Percentiles rank a stretch among this genome's conserved stretches.
These are phyloP conservation scores for Epinotia demarniana DNA, from an alignment of 2,888 invertebrate species.

Conservation along the genomic window DNA sequence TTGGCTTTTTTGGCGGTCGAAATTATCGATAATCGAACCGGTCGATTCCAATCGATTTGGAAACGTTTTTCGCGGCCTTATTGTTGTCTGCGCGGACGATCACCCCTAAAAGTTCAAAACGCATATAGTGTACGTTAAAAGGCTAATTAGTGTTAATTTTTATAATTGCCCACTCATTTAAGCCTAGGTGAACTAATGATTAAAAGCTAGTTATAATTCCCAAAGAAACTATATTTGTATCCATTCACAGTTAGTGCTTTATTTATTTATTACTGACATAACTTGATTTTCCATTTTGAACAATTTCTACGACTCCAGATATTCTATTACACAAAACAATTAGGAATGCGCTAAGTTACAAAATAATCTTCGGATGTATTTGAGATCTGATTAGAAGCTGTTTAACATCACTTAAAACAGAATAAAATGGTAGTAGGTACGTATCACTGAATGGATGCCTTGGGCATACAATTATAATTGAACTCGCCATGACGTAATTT, in stretches of 20 bases:
- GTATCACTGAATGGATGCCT: not conserved
- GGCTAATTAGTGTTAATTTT: not conserved
- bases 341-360: too few species aligned
- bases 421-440: not conserved
- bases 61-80: conserved; percentile 48
- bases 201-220: not conserved
- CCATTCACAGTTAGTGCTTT: not conserved
- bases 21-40: conserved; percentile 79
- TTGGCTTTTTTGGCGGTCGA: conserved; percentile 71
- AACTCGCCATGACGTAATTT: not conserved
- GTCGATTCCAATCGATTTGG: conserved; percentile 71
- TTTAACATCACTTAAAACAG: too few species aligned
- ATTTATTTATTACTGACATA: not conserved
- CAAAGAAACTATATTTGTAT: too few species aligned
- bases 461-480: not conserved
- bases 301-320: not conserved
- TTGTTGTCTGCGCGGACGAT: conserved; percentile 37
- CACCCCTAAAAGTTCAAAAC: conserved; percentile 5
- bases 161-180: not conserved
- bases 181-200: too few species aligned
- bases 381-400: too few species aligned
- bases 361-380: too few species aligned
- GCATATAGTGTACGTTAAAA: not conserved
- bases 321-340: not conserved
- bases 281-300: not conserved